Evolutionary conservation across 2,888 invertebrate genomes (phyloP).

Genomic region (Spatulosminthurus flaviceps): DNA sequence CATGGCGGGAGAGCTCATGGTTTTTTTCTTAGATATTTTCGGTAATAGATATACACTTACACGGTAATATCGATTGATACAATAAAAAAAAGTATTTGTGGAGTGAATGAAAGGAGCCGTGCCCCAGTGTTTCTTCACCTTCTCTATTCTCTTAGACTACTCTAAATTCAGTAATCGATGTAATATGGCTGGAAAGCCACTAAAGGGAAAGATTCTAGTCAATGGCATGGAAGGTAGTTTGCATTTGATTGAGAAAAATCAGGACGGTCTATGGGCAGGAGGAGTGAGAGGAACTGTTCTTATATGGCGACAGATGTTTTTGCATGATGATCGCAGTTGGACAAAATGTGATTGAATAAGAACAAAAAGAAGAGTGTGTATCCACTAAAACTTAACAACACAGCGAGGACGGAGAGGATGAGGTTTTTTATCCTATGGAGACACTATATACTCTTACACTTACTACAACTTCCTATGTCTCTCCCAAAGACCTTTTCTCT

Average conservation of each 20-base stretch:
- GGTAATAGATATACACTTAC: conserved; percentile 27
- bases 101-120: conserved; percentile 51
- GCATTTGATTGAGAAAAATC: conserved; percentile 58
- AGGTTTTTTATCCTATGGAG: background rate
- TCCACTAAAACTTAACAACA: conserved; percentile 25
- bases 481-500: too few species aligned
- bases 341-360: conserved; percentile 57
- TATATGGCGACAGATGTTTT: conserved; percentile 57
- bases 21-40: conserved; percentile 7
- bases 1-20: too few species aligned
- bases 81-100: conserved; percentile 46
- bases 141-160: conserved; percentile 51
- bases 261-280: conserved; percentile 37
- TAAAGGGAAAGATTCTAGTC: conserved; percentile 40
- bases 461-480: background rate
- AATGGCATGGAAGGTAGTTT: conserved; percentile 48
- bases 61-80: conserved; percentile 30
- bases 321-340: conserved; percentile 58
- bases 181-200: conserved; percentile 37
- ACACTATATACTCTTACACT: background rate
- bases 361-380: conserved; percentile 41
- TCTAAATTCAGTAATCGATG: conserved; percentile 45
- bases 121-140: conserved; percentile 55
- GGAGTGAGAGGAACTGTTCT: conserved; percentile 7
- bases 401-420: background rate